Conservation (phyloP, 2,888 invertebrate genomes). For the Campoplex nolae region DNA sequence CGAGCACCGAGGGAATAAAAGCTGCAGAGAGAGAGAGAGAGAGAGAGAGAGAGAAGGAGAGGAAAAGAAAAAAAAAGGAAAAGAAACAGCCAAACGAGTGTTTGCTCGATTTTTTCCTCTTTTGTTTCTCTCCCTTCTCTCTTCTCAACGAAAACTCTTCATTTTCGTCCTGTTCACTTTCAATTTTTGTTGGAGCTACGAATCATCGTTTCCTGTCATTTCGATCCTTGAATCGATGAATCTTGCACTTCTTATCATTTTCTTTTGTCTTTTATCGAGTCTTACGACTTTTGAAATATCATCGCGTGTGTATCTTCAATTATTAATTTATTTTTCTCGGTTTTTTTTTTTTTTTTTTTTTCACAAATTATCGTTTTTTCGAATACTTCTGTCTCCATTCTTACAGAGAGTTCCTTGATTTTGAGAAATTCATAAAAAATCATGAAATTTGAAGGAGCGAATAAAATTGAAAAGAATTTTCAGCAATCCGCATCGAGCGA, state of each 20-base stretch:
- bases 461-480: neutral
- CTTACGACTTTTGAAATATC: no score
- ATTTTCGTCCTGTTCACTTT: slow-evolving; percentile 39
- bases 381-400: no score
- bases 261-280: neutral
- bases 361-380: no score
- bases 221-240: slow-evolving; percentile 20
- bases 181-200: slow-evolving; percentile 6
- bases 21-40: neutral
- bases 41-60: slow-evolving; percentile 2
- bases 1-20: slow-evolving; percentile 12
- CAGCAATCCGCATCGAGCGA: neutral
- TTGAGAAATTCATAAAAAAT: no score
- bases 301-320: no score
- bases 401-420: no score
- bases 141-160: slow-evolving; percentile 47
- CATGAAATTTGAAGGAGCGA: no score
- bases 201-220: slow-evolving; percentile 2
- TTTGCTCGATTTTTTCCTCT: slow-evolving; percentile 50
- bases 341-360: neutral
- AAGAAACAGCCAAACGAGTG: slow-evolving; percentile 17
- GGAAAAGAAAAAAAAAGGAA: slow-evolving; percentile 1
- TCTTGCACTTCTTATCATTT: neutral
- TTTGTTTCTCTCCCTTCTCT: slow-evolving; percentile 12
- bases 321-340: no score